Evolutionary conservation across 2,797 vertebrate genomes (phyloP), one percentile per base, ranked within the genome.

Genomic region (Sebastes diaconus): DNA sequence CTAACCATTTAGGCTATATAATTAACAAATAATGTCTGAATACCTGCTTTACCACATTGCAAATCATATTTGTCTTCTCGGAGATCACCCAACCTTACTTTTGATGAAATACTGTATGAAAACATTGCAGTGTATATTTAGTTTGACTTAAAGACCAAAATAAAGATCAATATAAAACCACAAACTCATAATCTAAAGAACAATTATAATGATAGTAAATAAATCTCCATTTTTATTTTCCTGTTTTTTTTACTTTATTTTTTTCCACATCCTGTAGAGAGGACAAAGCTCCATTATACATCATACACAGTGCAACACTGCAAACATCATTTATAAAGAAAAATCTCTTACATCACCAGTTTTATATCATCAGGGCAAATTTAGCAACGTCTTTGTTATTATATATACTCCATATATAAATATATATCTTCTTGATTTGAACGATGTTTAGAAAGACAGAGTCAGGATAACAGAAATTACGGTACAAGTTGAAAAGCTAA

Each of bases 201-300:
- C 1, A 8, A 5, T 54, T 57, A n/a, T 18, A 14, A 69, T 55
- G 24, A 71, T 9, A 80, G 77, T 30, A 59, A 84, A 80, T 10
- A 27, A 65, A 42, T 32, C 55, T 65, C 52, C 1, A 8, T 25
- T 69, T 65, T 25, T 25, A 73, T 87, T 92, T 88, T 85, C 5
- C 77, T 32, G 27, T 93, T 95, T 94, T 93, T 93, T 83, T 79
- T 90, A 34, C 32, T 95, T 95, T 94, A 93, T 95, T 95, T 94
- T 87, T 70, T 75, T 18, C 85, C 79, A 91, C 61, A 70, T 92
- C 83, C 92, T 94, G 92, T 92, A 93, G 88, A 95, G 88, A 90
- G 79, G 84, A 90, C 90, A 91, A 79, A 73, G 59, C 74, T 86
- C 86, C 71, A 70, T 82, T 80, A 86, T 65, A 82, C 61, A 68